Conservation (phyloP, 2,797 vertebrate genomes). For the Euphonia xanthogaster region DNA sequence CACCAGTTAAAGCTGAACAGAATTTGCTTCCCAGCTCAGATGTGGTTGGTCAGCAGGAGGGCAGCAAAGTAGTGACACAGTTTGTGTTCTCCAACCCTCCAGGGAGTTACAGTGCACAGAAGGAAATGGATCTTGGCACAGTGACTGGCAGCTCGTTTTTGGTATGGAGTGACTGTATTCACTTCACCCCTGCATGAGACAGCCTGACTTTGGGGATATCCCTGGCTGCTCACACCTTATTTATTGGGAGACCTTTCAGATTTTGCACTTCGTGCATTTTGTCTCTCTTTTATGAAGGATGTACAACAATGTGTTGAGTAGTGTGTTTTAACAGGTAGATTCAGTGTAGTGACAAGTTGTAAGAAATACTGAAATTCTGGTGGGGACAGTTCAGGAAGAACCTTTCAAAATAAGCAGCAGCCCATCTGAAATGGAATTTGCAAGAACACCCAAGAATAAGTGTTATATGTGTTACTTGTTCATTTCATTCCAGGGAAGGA, state of each 20-base stretch:
- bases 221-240: neutral
- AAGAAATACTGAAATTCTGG: neutral
- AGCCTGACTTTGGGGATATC: neutral
- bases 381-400: neutral
- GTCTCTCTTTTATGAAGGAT: neutral
- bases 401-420: neutral
- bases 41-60: slow-evolving; percentile 80
- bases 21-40: slow-evolving; percentile 80
- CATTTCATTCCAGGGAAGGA: neutral
- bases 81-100: slow-evolving; percentile 84
- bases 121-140: slow-evolving; percentile 80
- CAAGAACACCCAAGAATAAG: neutral
- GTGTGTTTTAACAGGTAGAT: neutral
- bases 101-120: slow-evolving; percentile 83
- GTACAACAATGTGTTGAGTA: accelerated
- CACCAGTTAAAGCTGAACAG: slow-evolving; percentile 76
- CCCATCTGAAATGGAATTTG: neutral
- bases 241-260: neutral
- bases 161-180: slow-evolving; percentile 77
- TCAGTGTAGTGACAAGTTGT: neutral
- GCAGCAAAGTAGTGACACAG: slow-evolving; percentile 82
- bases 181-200: neutral
- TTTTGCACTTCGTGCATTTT: neutral
- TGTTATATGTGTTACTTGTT: neutral
- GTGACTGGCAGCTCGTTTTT: slow-evolving; percentile 83